Conservation (phyloP, 2,888 invertebrate genomes). For the Branchinecta sandiegonensis region DNA sequence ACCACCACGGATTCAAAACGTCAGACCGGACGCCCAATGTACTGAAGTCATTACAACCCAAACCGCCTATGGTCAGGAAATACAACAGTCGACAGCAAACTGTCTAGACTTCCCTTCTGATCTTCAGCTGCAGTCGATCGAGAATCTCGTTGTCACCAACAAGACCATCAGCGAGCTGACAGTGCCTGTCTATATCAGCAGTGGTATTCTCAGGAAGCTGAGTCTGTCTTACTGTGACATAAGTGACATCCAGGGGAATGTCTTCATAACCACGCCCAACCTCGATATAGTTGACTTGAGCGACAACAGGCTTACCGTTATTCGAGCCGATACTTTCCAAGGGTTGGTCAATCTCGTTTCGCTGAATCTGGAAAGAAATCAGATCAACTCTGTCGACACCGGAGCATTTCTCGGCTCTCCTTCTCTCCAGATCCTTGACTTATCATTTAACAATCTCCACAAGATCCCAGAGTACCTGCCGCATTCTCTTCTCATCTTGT, state of each 20-base stretch:
- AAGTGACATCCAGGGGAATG: neutral
- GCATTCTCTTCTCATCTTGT: neutral
- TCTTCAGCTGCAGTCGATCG: neutral
- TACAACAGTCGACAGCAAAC: no score
- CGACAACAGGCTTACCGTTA: neutral
- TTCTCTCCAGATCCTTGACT: neutral
- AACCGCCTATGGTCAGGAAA: no score
- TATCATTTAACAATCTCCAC: neutral
- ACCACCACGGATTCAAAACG: no score
- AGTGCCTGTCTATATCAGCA: neutral
- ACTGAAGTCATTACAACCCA: no score
- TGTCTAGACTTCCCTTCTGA: neutral
- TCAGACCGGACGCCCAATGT: no score
- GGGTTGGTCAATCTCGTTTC: neutral
- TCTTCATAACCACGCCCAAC: slow-evolving; percentile 2
- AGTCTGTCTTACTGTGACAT: neutral
- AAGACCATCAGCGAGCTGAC: neutral
- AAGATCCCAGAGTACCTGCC: neutral
- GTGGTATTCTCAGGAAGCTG: neutral
- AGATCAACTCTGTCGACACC: neutral
- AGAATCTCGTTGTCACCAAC: neutral
- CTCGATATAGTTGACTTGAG: neutral
- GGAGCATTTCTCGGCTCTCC: neutral
- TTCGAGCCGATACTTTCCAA: neutral
- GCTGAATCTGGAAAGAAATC: neutral